Percentiles rank a stretch among this genome's conserved stretches.
These are phyloP conservation scores for Trypoxylon attenuatum DNA, from an alignment of 2,888 invertebrate species.

Conservation along the genomic window DNA sequence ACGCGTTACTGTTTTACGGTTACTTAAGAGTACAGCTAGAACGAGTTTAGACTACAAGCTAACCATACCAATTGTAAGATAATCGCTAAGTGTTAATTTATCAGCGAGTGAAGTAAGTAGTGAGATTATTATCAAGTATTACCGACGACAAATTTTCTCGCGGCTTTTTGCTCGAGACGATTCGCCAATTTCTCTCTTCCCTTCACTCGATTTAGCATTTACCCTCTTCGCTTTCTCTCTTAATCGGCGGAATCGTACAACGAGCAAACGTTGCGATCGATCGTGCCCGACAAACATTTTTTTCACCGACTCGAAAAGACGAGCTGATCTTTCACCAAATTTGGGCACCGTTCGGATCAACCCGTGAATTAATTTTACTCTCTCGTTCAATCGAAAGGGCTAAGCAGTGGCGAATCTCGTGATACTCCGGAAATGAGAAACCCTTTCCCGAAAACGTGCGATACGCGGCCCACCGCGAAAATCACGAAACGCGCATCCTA, in stretches of 20 bases:
- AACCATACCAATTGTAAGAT: neutral
- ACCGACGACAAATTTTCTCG: constrained; percentile 13
- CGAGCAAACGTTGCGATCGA: too few species aligned
- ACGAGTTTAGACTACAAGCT: constrained; percentile 28
- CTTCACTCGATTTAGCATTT: neutral
- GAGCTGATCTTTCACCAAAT: too few species aligned
- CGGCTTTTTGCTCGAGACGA: neutral
- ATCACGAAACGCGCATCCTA: constrained; percentile 34
- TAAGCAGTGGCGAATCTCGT: constrained; percentile 35
- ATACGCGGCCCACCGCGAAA: too few species aligned
- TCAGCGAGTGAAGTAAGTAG: constrained; percentile 11
- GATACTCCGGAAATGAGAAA: too few species aligned
- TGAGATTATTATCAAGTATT: constrained; percentile 22
- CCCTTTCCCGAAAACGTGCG: constrained; percentile 19
- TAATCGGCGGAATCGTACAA: too few species aligned
- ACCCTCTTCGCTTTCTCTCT: neutral
- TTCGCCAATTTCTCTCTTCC: neutral
- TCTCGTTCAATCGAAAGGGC: constrained; percentile 32
- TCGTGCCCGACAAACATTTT: neutral
- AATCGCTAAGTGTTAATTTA: constrained; percentile 12
- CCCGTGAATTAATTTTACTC: too few species aligned
- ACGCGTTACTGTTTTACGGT: constrained; percentile 8
- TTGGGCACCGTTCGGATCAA: too few species aligned
- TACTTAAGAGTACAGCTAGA: constrained; percentile 27
- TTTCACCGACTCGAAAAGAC: too few species aligned